phyloP scores from a whole-genome alignment of 2,797 vertebrate genomes.

The Tokudaia muenninki region DNA sequence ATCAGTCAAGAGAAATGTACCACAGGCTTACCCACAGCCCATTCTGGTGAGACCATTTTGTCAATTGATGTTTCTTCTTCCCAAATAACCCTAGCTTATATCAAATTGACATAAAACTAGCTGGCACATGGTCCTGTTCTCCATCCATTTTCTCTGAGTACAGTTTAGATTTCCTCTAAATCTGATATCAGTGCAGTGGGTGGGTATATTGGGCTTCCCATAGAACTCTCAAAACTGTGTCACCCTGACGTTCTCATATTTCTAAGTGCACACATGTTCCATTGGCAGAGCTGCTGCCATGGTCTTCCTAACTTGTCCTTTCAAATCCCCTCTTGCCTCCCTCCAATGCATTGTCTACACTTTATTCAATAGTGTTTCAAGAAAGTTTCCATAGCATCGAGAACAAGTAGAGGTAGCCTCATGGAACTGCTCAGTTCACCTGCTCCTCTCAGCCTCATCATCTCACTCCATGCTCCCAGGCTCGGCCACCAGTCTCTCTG shows the following conservation, averaged over 20 bases:
- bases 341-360: neutral
- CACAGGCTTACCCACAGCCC: neutral
- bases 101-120: neutral
- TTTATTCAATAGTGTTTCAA: neutral
- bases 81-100: neutral
- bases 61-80: neutral
- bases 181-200: neutral
- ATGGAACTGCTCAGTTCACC: neutral
- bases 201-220: neutral
- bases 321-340: neutral
- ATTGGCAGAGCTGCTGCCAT: neutral
- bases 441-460: neutral
- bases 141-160: neutral
- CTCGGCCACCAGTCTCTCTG: neutral
- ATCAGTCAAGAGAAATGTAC: neutral
- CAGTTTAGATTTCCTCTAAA: neutral
- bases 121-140: neutral
- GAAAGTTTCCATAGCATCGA: neutral
- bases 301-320: neutral
- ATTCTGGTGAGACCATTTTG: neutral
- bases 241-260: neutral
- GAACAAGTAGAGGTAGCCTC: neutral
- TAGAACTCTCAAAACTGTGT: neutral
- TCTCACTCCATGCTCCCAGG: neutral
- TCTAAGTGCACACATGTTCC: neutral